phyloP scores from a whole-genome alignment of 2,113 vertebrate genomes.

The Trachemys scripta region DNA sequence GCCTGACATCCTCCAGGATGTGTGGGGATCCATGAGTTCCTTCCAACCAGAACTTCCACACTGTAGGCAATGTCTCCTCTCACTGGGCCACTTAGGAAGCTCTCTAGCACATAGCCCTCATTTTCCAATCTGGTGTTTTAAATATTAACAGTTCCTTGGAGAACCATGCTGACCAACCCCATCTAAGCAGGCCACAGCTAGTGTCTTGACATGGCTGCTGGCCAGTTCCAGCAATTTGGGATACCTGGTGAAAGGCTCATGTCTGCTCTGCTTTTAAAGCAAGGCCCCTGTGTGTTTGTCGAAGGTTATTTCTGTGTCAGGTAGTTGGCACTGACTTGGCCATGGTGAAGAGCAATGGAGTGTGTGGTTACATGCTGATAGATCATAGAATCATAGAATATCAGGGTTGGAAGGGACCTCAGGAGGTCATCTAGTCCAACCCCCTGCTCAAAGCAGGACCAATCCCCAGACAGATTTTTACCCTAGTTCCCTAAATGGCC shows the following conservation, averaged over 20 bases:
- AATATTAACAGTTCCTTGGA: rapidly evolving
- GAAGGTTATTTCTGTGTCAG: slow-evolving; percentile 23
- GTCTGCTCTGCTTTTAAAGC: rapidly evolving
- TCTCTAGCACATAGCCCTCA: rapidly evolving
- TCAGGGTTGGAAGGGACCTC: no score
- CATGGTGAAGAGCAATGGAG: slow-evolving; percentile 11
- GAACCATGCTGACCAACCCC: background rate
- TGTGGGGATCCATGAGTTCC: rapidly evolving
- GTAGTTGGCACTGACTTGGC: background rate
- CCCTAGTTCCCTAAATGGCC: no score
- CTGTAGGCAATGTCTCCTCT: rapidly evolving
- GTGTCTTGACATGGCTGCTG: background rate
- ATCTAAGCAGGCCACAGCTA: background rate
- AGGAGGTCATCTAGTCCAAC: no score
- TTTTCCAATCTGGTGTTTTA: background rate
- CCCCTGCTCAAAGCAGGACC: no score
- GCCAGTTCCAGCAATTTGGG: rapidly evolving
- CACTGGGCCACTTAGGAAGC: background rate
- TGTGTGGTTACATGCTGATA: no score
- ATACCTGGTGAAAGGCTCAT: rapidly evolving
- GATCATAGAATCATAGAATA: no score
- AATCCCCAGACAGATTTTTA: no score
- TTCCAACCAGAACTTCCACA: rapidly evolving
- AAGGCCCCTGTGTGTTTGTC: background rate
- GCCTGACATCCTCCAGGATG: background rate